Evolutionary conservation across 2,888 invertebrate genomes (phyloP).

Genomic region (Morpho helenor): DNA sequence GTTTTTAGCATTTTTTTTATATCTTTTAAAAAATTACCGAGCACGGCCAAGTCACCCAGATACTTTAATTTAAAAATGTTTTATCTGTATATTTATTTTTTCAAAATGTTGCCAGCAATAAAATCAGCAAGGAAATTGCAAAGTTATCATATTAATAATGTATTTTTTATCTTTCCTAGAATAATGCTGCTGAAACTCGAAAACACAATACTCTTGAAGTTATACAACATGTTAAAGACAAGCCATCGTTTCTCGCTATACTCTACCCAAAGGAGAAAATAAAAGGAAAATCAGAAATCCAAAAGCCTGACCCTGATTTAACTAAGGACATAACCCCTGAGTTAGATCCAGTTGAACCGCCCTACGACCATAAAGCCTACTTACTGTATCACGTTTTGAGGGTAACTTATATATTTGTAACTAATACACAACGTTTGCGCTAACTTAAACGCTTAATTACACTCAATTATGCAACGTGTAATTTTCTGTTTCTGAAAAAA

Average conservation of each 20-base stretch:
- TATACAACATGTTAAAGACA: not conserved
- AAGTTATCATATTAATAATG: not conserved
- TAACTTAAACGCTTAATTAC: no score
- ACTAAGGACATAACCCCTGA: constrained; percentile 8
- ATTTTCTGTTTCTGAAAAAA: no score
- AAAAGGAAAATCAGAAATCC: not conserved
- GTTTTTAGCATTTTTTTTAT: no score
- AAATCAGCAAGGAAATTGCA: no score
- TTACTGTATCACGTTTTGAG: constrained; percentile 29
- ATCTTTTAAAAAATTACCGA: no score
- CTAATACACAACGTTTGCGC: not conserved
- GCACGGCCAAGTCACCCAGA: no score
- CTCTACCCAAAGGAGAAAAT: constrained; percentile 1
- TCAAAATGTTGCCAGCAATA: no score
- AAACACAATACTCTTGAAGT: not conserved
- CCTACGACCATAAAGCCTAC: constrained; percentile 28
- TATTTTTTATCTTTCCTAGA: constrained; percentile 3
- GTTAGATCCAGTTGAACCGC: constrained; percentile 11
- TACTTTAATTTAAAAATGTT: no score
- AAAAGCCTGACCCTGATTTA: not conserved
- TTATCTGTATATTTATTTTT: no score
- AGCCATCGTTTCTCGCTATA: constrained; percentile 12
- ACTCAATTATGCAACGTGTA: no score
- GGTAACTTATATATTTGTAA: constrained; percentile 16
- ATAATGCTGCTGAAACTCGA: not conserved